Conservation (phyloP, 2,888 invertebrate genomes). For the Drosophila greeni region DNA sequence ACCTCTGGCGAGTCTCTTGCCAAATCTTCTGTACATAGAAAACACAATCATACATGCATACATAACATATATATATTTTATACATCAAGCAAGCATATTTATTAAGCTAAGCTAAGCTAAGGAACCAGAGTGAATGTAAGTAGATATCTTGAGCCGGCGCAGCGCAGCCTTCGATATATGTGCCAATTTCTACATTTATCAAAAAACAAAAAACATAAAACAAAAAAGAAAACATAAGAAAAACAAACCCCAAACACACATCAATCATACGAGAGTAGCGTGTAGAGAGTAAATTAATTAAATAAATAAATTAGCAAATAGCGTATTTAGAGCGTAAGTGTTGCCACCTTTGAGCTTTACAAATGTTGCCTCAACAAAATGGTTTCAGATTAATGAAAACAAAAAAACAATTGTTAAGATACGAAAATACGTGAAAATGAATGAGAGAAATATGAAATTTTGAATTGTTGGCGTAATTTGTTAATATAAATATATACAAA, state of each 20-base stretch:
- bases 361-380: conserved; percentile 73
- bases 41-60: conserved; percentile 43
- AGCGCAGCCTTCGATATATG: conserved; percentile 70
- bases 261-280: conserved; percentile 36
- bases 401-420: conserved; percentile 62
- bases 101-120: conserved; percentile 41
- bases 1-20: not conserved
- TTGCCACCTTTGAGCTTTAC: conserved; percentile 75
- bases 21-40: conserved; percentile 48
- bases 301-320: conserved; percentile 24
- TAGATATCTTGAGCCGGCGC: conserved; percentile 64
- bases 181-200: conserved; percentile 66
- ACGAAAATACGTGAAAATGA: conserved; percentile 15
- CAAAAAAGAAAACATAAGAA: conserved; percentile 25
- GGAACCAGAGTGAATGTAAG: conserved; percentile 43
- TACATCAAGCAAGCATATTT: conserved; percentile 38
- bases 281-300: conserved; percentile 41
- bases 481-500: conserved; percentile 62
- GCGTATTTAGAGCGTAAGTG: conserved; percentile 52
- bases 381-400: conserved; percentile 65
- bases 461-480: conserved; percentile 62
- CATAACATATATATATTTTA: conserved; percentile 47
- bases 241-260: conserved; percentile 12
- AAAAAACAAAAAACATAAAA: conserved; percentile 22
- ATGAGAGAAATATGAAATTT: conserved; percentile 29